phyloP scores from a whole-genome alignment of 2,113 vertebrate species.

The Oncorhynchus gorbuscha region DNA sequence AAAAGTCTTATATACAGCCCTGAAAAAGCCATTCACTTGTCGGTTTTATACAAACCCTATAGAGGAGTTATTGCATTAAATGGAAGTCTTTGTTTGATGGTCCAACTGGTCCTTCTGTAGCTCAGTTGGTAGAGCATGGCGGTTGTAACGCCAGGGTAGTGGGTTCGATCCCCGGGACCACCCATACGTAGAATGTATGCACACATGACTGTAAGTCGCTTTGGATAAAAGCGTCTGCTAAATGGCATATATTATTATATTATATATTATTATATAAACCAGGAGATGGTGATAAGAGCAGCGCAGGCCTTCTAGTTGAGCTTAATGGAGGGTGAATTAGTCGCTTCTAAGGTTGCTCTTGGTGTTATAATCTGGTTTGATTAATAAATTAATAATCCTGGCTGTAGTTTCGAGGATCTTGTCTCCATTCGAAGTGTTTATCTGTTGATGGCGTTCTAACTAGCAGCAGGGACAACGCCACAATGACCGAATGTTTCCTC shows the following conservation, averaged over 20 bases:
- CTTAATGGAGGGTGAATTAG: conserved; percentile 3
- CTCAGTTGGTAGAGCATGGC: too few species aligned
- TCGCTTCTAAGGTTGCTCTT: conserved; percentile 1
- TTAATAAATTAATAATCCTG: conserved; percentile 2
- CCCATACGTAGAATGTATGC: too few species aligned
- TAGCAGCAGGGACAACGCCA: neutral
- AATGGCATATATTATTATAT: too few species aligned
- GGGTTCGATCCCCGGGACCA: too few species aligned
- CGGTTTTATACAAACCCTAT: neutral
- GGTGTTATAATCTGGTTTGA: conserved; percentile 15
- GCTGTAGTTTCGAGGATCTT: neutral
- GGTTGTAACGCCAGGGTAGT: too few species aligned
- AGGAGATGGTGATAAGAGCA: conserved; percentile 7
- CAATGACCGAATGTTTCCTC: too few species aligned
- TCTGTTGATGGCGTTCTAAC: too few species aligned
- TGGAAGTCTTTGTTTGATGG: conserved; percentile 45
- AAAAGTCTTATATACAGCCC: conserved; percentile 10
- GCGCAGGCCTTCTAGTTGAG: conserved; percentile 16
- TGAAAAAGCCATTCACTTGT: neutral
- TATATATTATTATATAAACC: too few species aligned
- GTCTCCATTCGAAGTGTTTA: neutral
- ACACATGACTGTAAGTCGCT: too few species aligned
- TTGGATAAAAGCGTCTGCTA: too few species aligned
- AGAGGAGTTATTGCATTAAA: conserved; percentile 40
- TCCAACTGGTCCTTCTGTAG: too few species aligned